Conservation (phyloP, 2,113 vertebrate genomes). For the Penelope pileata region DNA sequence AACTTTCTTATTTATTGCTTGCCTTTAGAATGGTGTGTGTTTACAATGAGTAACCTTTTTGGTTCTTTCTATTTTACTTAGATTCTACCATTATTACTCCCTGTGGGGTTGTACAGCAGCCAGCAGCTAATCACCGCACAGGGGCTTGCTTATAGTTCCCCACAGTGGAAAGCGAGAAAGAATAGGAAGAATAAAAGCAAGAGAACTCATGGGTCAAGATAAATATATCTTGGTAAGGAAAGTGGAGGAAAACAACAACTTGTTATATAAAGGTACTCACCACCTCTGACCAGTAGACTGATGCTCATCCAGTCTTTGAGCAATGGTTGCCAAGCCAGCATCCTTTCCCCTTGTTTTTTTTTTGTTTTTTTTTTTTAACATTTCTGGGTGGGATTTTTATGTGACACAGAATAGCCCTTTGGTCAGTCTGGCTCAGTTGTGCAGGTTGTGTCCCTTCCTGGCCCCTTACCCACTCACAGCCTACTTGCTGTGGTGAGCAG, state of each 20-base stretch:
- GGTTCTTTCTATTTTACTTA: neutral
- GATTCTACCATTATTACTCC: neutral
- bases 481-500: rapidly evolving
- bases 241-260: neutral
- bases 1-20: neutral
- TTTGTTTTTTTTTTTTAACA: neutral
- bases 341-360: neutral
- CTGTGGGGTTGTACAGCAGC: no score
- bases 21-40: neutral
- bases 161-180: neutral
- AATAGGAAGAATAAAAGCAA: neutral
- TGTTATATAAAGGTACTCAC: neutral
- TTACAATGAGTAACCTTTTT: neutral
- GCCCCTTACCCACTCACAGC: neutral
- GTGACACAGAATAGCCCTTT: neutral
- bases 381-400: neutral
- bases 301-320: neutral
- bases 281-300: neutral
- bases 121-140: neutral
- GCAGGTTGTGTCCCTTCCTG: neutral
- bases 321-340: neutral
- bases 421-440: neutral
- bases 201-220: neutral
- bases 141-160: neutral
- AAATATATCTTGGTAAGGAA: neutral